These are phyloP conservation scores for Merluccius polli DNA, from an alignment of 2,797 vertebrate genomes.

Conservation along the genomic window DNA sequence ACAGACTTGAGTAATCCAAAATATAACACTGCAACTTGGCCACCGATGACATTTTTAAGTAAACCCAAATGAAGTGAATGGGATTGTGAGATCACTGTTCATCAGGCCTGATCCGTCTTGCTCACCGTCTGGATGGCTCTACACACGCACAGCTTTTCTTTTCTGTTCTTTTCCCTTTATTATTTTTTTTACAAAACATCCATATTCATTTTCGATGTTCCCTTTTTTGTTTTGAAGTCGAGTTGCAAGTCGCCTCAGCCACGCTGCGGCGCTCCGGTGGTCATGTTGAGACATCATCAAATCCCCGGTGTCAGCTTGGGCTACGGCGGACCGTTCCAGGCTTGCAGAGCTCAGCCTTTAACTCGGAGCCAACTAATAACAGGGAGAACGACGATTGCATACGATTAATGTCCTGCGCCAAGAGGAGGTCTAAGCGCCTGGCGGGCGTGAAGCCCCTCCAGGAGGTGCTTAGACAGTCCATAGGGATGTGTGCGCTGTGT, in stretches of 20 bases:
- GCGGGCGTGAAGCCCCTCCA: constrained; percentile 6
- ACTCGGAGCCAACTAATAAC: constrained; percentile 45
- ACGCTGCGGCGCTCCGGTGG: constrained; percentile 19
- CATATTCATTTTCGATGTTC: background rate
- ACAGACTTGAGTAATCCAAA: no score
- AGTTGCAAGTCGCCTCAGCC: no score
- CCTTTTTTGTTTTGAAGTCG: background rate
- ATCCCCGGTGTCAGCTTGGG: constrained; percentile 22
- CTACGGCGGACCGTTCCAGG: constrained; percentile 18
- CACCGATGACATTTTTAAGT: no score
- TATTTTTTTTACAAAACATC: background rate
- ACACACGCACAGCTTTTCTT: background rate
- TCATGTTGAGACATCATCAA: constrained; percentile 35
- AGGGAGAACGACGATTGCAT: constrained; percentile 27
- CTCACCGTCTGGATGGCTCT: constrained; percentile 5
- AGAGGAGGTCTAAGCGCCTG: constrained; percentile 24
- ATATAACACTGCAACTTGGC: no score
- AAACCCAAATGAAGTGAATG: no score
- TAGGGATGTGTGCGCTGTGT: no score
- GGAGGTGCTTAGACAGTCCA: constrained; percentile 27
- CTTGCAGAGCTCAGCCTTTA: constrained; percentile 31
- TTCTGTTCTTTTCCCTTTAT: no score
- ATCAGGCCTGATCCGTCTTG: background rate
- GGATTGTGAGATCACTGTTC: no score
- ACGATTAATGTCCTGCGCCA: constrained; percentile 30